These are phyloP conservation scores for Acanthosepion pharaonis DNA, from an alignment of 2,888 invertebrate species.

Conservation along the genomic window DNA sequence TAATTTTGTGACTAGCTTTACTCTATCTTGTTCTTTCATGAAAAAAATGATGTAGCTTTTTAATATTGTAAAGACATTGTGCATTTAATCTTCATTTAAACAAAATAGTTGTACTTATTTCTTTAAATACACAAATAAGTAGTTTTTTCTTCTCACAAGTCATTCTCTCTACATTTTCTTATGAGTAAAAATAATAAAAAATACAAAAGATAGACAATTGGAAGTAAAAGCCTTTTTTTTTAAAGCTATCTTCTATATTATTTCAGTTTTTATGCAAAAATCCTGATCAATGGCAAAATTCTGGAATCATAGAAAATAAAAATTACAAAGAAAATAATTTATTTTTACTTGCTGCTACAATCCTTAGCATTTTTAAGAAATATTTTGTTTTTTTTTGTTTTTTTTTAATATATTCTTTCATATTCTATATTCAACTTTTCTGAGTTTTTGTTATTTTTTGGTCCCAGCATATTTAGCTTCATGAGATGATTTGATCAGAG, in stretches of 20 bases:
- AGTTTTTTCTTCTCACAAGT: conserved; percentile 33
- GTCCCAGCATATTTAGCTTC: neutral
- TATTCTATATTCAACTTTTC: neutral
- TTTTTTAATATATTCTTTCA: neutral
- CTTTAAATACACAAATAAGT: neutral
- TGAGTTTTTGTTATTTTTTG: neutral
- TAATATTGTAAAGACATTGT: neutral
- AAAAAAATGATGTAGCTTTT: too few species aligned
- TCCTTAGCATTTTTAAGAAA: neutral
- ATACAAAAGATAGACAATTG: neutral
- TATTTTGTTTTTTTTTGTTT: neutral
- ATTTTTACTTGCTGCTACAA: neutral
- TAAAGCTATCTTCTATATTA: neutral
- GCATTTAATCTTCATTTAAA: neutral
- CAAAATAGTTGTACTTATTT: neutral
- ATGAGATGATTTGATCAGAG: neutral
- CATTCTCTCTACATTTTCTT: neutral
- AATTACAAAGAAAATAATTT: neutral
- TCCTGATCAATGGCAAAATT: neutral
- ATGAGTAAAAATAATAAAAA: neutral
- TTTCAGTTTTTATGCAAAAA: neutral
- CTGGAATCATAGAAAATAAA: neutral
- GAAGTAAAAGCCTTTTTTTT: neutral
- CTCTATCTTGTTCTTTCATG: too few species aligned
- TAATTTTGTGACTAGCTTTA: too few species aligned